These are phyloP conservation scores for Microctenopoma stevenorrisi DNA, from an alignment of 2,797 vertebrate genomes.

Conservation along the genomic window DNA sequence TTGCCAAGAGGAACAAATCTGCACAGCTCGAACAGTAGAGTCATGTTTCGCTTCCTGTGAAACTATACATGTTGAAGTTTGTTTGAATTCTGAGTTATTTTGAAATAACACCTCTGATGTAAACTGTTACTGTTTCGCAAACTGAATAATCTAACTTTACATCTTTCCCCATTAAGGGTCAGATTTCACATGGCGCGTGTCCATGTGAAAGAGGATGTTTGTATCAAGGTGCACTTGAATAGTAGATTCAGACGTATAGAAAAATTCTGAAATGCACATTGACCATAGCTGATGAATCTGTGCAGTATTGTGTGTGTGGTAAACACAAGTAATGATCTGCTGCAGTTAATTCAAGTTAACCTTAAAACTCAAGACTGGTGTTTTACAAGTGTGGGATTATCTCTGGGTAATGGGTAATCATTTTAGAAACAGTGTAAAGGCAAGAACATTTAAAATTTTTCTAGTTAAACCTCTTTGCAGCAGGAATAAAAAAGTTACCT, in stretches of 20 bases:
- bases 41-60: constrained; percentile 21
- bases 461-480: no score
- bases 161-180: background rate
- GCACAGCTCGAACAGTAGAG: background rate
- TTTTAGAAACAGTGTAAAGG: background rate
- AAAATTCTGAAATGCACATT: background rate
- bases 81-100: background rate
- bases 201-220: background rate
- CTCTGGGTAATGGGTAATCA: background rate
- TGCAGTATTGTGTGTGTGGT: background rate
- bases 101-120: background rate
- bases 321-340: constrained; percentile 1
- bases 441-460: background rate
- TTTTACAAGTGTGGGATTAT: background rate
- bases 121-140: background rate
- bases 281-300: background rate
- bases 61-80: background rate
- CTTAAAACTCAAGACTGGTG: background rate
- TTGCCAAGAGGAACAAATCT: constrained; percentile 6
- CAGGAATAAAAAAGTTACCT: constrained; percentile 16
- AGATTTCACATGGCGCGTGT: background rate
- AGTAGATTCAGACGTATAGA: background rate
- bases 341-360: background rate
- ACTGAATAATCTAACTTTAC: background rate
- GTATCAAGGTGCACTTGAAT: background rate